phyloP scores from a whole-genome alignment of 2,797 vertebrate genomes.

The Artibeus jamaicensis region DNA sequence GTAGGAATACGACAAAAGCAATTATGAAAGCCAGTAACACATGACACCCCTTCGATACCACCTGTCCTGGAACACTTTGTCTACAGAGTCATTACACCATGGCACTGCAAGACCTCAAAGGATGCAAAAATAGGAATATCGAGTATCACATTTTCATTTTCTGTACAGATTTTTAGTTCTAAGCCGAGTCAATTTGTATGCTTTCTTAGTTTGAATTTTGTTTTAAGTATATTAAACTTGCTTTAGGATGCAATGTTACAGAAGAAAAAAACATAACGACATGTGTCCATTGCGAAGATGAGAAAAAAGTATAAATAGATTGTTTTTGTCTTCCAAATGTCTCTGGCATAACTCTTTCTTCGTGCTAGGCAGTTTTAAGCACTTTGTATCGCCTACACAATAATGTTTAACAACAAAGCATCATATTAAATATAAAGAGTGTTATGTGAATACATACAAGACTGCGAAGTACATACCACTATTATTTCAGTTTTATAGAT shows the following conservation, averaged over 20 bases:
- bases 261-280: neutral
- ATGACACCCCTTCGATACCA: neutral
- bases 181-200: neutral
- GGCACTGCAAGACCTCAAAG: neutral
- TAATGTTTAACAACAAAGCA: neutral
- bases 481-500: neutral
- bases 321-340: neutral
- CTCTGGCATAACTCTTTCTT: neutral
- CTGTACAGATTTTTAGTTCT: neutral
- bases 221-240: constrained; percentile 31
- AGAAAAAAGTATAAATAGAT: neutral
- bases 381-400: neutral
- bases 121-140: neutral
- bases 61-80: neutral
- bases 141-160: neutral
- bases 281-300: neutral
- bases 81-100: neutral
- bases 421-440: neutral
- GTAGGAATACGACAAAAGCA: neutral
- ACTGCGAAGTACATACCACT: neutral
- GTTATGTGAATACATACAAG: neutral
- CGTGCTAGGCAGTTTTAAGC: neutral
- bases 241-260: neutral
- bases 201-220: neutral
- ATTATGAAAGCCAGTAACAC: neutral